Base-by-base conservation (phyloP, 37 sponge, comb jelly and placozoan species). In the Diacarnus erythraeanus region DNA sequence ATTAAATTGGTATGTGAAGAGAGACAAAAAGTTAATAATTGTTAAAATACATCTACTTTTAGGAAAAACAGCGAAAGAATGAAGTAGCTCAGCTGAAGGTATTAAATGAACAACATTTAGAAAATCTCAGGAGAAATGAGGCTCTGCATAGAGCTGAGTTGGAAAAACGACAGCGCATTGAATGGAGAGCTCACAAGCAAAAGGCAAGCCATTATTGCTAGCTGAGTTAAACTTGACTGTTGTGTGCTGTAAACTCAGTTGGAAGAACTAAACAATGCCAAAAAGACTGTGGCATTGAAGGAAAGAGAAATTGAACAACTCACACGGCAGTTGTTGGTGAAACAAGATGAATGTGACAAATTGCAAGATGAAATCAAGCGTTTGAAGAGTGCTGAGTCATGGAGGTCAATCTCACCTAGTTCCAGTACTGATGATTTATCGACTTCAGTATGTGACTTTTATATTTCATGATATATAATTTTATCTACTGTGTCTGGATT, bases 321-420 rank as follows among this genome's bases (percentile, higher is more conserved):
- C 26, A 5, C 25, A 21, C 60, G 74, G 59, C 79, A 60, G 15
- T 27, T 27, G 20, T 29, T 75, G 23, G 29, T 36, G 0, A 18
- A 67, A 25, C 57, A 86, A 31, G 69, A 68, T 27, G 86, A 90
- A 76, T 80, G 81, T 27, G 91, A 90, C 21, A 73, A 57, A 72
- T 72, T 81, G 1, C 68, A 72, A 2, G 78, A 85, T 37, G 86
- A 90, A 39, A 1, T 90, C 71, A 60, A 80, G 20, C 44, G 71
- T 38, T 30, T 78, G 36, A 77, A 85, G 40, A 66, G 76, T 73
- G 82, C 86, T 2, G 91, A 81, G 33, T 57, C 79, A 10, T 88
- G 89, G 89, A 57, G 37, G n/a, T 2, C 77, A 4, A 31, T 64
- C 44, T 63, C 78, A 17, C 78, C 78, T 5, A 34, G 57, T 34